Percentiles rank a stretch among this genome's conserved stretches.
phyloP scores from a whole-genome alignment of 1,140 invertebrate species.

The Calephelis virginiensis region DNA sequence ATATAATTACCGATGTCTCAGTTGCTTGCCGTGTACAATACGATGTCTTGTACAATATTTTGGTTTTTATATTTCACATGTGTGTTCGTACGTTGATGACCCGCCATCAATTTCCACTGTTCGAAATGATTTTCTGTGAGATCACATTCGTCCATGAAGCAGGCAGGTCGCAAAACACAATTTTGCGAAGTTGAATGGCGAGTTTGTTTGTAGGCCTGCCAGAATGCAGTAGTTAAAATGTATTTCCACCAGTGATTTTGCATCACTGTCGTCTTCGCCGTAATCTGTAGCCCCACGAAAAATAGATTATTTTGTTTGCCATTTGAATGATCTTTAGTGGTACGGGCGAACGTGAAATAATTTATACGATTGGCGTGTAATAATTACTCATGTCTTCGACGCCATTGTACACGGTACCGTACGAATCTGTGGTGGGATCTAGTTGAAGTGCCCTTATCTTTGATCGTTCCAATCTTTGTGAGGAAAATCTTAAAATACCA shows the following conservation, averaged over 20 bases:
- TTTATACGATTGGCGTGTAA: conserved; percentile 24
- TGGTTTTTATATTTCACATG: too few species aligned
- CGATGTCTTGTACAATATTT: too few species aligned
- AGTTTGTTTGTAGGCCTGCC: conserved; percentile 25
- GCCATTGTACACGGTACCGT: background rate
- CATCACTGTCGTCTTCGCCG: conserved; percentile 17
- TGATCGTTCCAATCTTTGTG: conserved; percentile 28
- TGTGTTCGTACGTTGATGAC: background rate
- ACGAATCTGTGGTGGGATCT: background rate
- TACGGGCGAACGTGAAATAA: conserved; percentile 25
- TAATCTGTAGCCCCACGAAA: conserved; percentile 14
- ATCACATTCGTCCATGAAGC: conserved; percentile 51
- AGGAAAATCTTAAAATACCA: conserved; percentile 43
- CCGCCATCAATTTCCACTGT: conserved; percentile 39
- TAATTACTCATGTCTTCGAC: background rate
- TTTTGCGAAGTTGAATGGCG: conserved; percentile 33
- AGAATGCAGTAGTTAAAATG: conserved; percentile 19
- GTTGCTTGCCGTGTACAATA: too few species aligned
- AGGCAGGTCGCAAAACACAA: conserved; percentile 39
- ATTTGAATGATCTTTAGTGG: conserved; percentile 29
- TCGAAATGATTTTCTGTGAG: conserved; percentile 51
- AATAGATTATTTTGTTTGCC: conserved; percentile 39
- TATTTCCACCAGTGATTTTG: conserved; percentile 21
- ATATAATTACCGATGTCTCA: too few species aligned
- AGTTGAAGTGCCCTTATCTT: conserved; percentile 22